A percentile compares a stretch with the other conserved stretches of the same genome.
Conservation (phyloP, 2,797 vertebrate genomes). For the Gymnothorax reevesii region DNA sequence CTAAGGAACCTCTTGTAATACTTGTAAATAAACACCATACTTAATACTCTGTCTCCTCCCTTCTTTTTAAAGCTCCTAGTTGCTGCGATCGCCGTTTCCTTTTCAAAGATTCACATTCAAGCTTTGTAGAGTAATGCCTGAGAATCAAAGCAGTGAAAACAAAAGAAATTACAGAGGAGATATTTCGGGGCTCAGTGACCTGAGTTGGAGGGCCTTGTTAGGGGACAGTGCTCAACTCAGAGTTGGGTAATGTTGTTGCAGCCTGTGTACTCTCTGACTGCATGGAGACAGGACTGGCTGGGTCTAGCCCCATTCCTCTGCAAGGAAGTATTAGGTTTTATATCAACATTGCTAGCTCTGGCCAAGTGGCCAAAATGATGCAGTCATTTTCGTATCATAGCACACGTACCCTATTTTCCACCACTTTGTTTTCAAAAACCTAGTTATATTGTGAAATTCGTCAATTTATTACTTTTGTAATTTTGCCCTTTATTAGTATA, state of each 20-base stretch:
- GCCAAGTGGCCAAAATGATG: conserved; percentile 70
- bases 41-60: neutral
- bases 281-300: conserved; percentile 24
- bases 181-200: neutral
- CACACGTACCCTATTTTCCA: conserved; percentile 53
- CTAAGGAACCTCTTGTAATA: neutral
- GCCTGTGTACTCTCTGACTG: conserved; percentile 55
- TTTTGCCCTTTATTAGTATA: neutral
- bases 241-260: conserved; percentile 66
- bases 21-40: neutral
- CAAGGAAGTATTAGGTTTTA: conserved; percentile 80
- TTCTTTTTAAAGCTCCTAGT: neutral
- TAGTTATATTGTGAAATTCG: conserved; percentile 3
- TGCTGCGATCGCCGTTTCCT: neutral
- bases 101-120: neutral
- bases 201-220: conserved; percentile 46
- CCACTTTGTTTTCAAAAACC: neutral
- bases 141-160: neutral
- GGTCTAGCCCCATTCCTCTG: conserved; percentile 57
- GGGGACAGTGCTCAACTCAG: conserved; percentile 64
- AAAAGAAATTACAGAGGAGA: conserved; percentile 49
- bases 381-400: conserved; percentile 70
- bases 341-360: conserved; percentile 74
- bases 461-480: neutral
- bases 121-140: conserved; percentile 32